Percentiles rank a stretch among this genome's conserved stretches.
Conservation (phyloP, 1,140 invertebrate species). For the Zaprionus camerounensis region DNA sequence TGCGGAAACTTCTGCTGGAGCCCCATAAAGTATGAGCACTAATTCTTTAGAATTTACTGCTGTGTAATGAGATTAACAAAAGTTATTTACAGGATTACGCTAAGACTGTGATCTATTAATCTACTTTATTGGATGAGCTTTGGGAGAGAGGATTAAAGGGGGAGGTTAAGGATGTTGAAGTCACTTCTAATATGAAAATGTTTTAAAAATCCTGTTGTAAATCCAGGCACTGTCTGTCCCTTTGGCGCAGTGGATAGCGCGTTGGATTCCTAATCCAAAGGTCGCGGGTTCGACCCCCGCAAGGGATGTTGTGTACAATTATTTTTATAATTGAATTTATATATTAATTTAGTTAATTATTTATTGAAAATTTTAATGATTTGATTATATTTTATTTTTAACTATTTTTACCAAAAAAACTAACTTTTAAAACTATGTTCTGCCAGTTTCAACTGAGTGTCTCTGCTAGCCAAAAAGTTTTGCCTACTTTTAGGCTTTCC, state of each 20-base stretch:
- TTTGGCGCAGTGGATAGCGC: too few relatives aligned
- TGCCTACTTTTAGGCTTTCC: not conserved
- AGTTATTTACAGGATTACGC: constrained; percentile 4
- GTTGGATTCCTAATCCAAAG: too few relatives aligned
- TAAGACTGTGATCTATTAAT: not conserved
- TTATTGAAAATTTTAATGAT: not conserved
- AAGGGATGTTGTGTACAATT: too few relatives aligned
- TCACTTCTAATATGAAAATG: not conserved
- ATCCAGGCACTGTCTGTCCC: too few relatives aligned
- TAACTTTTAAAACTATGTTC: not conserved
- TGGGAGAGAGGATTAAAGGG: not conserved
- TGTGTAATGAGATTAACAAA: constrained; percentile 10
- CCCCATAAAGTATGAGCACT: not conserved
- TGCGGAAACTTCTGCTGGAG: not conserved
- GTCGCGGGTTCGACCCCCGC: too few relatives aligned
- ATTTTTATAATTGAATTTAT: too few relatives aligned
- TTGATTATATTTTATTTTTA: not conserved
- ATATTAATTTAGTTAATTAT: too few relatives aligned
- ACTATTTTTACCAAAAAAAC: too few relatives aligned
- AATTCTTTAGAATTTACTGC: constrained; percentile 13
- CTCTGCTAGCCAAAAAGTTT: not conserved
- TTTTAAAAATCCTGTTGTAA: not conserved
- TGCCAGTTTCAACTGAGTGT: too few relatives aligned
- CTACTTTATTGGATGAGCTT: not conserved
- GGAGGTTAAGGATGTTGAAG: not conserved